Evolutionary conservation across 2,113 vertebrate genomes (phyloP).

Genomic region (Peromyscus polionotus): DNA sequence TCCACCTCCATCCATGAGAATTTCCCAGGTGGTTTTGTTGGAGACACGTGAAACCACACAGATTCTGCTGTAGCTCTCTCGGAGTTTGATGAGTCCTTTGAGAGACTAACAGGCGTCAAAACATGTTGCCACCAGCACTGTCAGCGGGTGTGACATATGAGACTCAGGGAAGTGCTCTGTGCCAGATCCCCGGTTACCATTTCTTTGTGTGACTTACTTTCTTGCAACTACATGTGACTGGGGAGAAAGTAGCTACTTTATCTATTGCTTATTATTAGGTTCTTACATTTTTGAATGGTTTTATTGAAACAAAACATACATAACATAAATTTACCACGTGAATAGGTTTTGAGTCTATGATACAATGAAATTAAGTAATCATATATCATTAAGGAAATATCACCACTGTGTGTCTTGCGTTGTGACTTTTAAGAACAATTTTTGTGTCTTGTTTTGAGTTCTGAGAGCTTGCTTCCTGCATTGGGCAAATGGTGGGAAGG

Average conservation of each 20-base stretch:
- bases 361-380: background rate
- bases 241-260: background rate
- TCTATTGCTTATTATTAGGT: background rate
- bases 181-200: background rate
- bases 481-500: background rate
- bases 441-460: background rate
- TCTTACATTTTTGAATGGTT: background rate
- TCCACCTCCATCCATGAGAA: background rate
- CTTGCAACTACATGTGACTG: background rate
- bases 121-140: background rate
- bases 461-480: background rate
- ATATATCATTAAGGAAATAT: background rate
- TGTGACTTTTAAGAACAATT: background rate
- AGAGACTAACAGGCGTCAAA: background rate
- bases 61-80: background rate
- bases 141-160: background rate
- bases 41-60: background rate
- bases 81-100: background rate
- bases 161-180: no score
- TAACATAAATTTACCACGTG: background rate
- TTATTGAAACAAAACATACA: background rate
- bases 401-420: rapidly evolving
- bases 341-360: background rate
- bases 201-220: background rate
- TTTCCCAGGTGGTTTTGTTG: conserved; percentile 1